Evolutionary conservation across 2,113 vertebrate genomes (phyloP).

Genomic region (Nesoenas mayeri): DNA sequence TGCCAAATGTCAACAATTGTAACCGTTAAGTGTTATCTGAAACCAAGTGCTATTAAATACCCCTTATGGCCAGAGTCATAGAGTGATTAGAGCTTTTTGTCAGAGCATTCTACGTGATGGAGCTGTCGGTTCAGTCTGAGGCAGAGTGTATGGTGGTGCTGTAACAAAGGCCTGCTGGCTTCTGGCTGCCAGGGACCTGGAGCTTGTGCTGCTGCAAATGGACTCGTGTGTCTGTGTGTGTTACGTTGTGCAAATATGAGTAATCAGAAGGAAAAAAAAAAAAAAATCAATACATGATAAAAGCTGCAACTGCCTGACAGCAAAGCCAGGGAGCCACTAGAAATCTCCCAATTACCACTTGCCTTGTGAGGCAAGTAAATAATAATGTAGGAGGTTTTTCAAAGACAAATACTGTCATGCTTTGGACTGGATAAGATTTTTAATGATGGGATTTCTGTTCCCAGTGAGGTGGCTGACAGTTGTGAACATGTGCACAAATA

Average conservation of each 20-base stretch:
- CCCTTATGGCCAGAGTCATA: background rate
- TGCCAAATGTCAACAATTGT: conserved; percentile 9
- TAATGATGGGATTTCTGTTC: background rate
- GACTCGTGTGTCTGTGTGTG: background rate
- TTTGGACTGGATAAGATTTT: background rate
- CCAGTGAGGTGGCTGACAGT: background rate
- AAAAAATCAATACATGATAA: background rate
- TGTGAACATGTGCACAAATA: background rate
- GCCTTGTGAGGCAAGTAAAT: background rate
- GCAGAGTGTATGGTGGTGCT: background rate
- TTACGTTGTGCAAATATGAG: fast-evolving
- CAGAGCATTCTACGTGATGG: background rate
- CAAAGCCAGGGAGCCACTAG: background rate
- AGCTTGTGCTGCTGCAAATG: background rate
- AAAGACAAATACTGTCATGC: background rate
- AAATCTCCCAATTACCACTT: background rate
- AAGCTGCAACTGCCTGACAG: background rate
- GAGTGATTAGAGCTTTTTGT: background rate
- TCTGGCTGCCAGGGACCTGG: background rate
- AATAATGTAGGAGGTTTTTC: background rate
- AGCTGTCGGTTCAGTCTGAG: background rate
- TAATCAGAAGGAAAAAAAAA: fast-evolving
- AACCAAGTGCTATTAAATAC: background rate
- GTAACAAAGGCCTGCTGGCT: background rate
- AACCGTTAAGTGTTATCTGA: background rate